Conservation (phyloP, 2,113 vertebrate genomes). For the Glareola pratincola region DNA sequence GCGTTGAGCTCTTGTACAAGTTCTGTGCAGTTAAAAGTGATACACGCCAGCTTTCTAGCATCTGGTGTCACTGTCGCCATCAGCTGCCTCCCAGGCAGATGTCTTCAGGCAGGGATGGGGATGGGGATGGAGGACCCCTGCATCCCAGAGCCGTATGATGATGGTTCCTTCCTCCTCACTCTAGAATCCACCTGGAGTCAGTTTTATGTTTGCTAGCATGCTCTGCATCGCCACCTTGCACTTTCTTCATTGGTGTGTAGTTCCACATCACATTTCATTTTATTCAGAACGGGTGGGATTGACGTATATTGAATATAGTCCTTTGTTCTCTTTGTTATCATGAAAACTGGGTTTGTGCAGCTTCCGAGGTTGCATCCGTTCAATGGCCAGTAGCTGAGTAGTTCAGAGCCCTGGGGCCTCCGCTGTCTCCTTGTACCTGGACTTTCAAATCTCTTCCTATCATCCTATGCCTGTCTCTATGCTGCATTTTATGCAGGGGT, state of each 20-base stretch:
- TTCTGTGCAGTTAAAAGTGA: not conserved
- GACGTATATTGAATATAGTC: not conserved
- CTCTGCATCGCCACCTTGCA: not conserved
- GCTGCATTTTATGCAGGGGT: not conserved
- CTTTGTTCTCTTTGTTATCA: not conserved
- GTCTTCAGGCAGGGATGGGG: too few relatives aligned
- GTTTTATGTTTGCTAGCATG: not conserved
- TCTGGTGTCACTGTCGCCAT: not conserved
- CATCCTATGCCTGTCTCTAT: not conserved
- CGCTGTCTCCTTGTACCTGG: rapidly evolving
- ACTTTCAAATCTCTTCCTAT: not conserved
- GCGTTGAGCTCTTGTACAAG: not conserved
- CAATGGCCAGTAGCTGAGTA: not conserved
- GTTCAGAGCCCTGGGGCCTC: not conserved
- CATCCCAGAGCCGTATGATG: not conserved
- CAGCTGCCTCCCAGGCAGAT: not conserved
- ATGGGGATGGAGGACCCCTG: not conserved
- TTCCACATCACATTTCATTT: not conserved
- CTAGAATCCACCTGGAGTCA: not conserved
- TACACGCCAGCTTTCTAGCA: not conserved
- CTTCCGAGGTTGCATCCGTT: not conserved
- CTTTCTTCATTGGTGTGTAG: not conserved
- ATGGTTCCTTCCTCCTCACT: not conserved
- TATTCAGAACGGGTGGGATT: not conserved
- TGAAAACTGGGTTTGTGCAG: not conserved